Base-by-base conservation (phyloP, 2,888 invertebrate genomes). In the Hirtodrosophila duncani region DNA sequence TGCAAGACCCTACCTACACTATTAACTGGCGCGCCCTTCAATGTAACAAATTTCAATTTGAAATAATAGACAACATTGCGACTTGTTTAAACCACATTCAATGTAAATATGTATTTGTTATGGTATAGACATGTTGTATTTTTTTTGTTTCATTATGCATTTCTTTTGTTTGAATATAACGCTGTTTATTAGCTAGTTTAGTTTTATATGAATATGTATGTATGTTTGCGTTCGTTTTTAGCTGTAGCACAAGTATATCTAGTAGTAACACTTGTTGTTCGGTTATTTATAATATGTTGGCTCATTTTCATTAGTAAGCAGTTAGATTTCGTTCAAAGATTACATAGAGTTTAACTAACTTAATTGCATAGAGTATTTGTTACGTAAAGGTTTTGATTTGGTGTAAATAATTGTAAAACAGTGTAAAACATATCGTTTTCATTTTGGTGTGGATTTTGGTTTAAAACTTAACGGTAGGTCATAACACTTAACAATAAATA, bases 31-130 rank as follows among this genome's bases (percentile, higher is more conserved):
- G 8, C 3, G n/a, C 7, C 3, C 8, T 2, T n/a, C n/a, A n/a
- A n/a, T n/a, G n/a, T n/a, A 18, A 30, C 1, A 16, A 27, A 26
- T 24, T 17, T 23, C 8, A 26, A 33, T 23, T 45, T n/a, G 5
- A n/a, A 52, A 80, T 46, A 46, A 81, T 50, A 78, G 38, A 27
- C 30, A 8, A 11, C 1, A 0, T 13, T 1, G 3, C 1, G 2
- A 5, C 36, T 27, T 52, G 57, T 61, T 66, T 80, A 39, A 78
- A 77, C 81, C 82, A 82, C 75, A 75, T 75, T 75, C 75, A 75
- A 82, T 82, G 75, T 75, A 75, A 75, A 75, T 75, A 75, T 75
- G 82, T 75, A 75, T 82, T 75, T 57, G 67, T 51, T 79, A 63
- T 63, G 80, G 82, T 75, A 77, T 64, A 79, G 53, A 53, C 56